These are phyloP conservation scores for Drosophila gunungcola DNA, from an alignment of 1,140 invertebrate species.

Conservation along the genomic window DNA sequence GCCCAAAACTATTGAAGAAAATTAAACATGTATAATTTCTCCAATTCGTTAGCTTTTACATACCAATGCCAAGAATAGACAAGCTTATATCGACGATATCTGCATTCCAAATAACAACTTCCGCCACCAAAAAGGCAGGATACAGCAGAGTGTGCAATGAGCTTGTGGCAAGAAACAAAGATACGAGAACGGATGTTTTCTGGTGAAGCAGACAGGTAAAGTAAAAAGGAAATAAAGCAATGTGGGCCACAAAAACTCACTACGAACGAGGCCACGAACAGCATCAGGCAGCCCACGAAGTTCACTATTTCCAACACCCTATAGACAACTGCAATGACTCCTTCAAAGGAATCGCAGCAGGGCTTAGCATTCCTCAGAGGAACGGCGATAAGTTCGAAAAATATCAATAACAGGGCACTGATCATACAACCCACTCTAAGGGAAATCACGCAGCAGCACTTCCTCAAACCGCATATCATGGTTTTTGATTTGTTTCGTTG, in stretches of 20 bases:
- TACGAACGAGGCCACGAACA: background rate
- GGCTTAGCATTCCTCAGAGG: background rate
- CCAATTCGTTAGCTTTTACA: background rate
- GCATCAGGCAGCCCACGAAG: constrained; percentile 4
- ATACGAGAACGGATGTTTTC: background rate
- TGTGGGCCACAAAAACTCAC: constrained; percentile 1
- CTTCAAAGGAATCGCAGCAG: background rate
- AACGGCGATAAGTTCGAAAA: constrained; percentile 5
- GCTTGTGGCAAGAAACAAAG: background rate
- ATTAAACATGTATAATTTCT: background rate
- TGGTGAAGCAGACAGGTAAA: background rate
- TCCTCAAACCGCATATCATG: constrained; percentile 28
- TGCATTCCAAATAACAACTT: background rate
- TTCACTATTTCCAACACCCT: background rate
- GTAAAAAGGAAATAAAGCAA: background rate
- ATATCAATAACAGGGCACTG: constrained; percentile 7
- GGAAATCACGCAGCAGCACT: constrained; percentile 17
- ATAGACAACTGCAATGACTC: background rate
- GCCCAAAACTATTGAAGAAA: background rate
- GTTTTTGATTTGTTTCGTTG: background rate
- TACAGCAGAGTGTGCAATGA: background rate
- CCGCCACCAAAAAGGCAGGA: background rate
- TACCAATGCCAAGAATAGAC: background rate
- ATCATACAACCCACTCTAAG: constrained; percentile 22
- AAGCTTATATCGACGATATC: background rate